Evolutionary conservation across 2,113 vertebrate genomes (phyloP).

Genomic region (Colaptes auratus): DNA sequence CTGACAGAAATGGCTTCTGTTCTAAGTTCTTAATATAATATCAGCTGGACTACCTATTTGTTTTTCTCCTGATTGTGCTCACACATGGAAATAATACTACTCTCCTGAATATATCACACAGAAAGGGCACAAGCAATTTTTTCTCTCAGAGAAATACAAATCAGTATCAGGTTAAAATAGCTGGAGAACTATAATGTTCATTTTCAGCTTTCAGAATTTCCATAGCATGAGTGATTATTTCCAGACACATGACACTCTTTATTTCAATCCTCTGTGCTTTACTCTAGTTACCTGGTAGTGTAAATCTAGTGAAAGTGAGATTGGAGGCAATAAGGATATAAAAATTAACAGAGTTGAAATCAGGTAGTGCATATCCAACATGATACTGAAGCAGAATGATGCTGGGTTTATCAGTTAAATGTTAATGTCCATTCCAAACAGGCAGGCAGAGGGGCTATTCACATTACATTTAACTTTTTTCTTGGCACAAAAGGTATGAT

Average conservation of each 20-base stretch:
- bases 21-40: constrained; percentile 35
- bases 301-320: background rate
- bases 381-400: background rate
- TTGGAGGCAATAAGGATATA: background rate
- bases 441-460: background rate
- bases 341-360: constrained; percentile 14
- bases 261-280: background rate
- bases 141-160: background rate
- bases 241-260: background rate
- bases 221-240: background rate
- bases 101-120: background rate
- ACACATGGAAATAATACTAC: background rate
- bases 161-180: background rate
- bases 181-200: background rate
- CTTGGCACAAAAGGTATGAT: background rate
- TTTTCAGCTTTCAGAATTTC: constrained; percentile 33
- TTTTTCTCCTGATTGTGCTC: background rate
- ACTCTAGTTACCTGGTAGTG: background rate
- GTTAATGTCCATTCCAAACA: background rate
- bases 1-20: constrained; percentile 15
- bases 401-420: background rate
- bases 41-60: background rate
- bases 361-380: background rate
- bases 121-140: background rate
- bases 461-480: background rate